Base-by-base conservation (phyloP, 1,140 invertebrate genomes). In the Aculops lycopersici region DNA sequence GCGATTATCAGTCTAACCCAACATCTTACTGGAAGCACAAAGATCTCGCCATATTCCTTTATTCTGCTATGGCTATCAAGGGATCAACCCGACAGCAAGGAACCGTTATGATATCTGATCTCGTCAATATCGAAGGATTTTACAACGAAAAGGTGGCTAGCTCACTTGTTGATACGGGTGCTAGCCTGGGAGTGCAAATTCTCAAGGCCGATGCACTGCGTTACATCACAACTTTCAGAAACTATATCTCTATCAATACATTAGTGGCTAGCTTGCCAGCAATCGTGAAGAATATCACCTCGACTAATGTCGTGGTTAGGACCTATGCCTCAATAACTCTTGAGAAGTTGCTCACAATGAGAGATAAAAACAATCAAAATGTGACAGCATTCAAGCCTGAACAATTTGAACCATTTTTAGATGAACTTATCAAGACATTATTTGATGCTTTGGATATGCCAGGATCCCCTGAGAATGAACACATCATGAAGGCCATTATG, bases 401-500 rank as follows among this genome's bases (percentile, higher is more conserved):
- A 16, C 51, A 59, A 36, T 45, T 64, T 8, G 46, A 53, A 31
- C 43, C 45, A 5, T 43, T 48, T 42, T 64, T 71, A 1, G 57
- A 61, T 14, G 57, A 66, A 35, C 55, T 90, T 36, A 58, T 90
- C 2, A 61, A 62, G 4, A 71, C 70, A 46, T 59, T 94, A 3
- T 79, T 90, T 52, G 53, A 54, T 4, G 66, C 70, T 17, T 58
- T 92, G 31, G 64, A 68, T 2, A 59, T 67, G 41, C 60, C 64
- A 2, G 69, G 69, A 12, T 79, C 77, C 1, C 63, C 71, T 46
- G 84, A 95, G 60, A 94, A 94, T 58, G 84, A 94, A 59, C 90
- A 92, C 53, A 67, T 79, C 1, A 94, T 94, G 81, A 92, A 84
- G 67, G 79, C 80, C 4, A 69, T 94, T 1, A 86, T 94, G 71